Conservation (phyloP, 2,888 invertebrate species). For the Cryptops parisi region DNA sequence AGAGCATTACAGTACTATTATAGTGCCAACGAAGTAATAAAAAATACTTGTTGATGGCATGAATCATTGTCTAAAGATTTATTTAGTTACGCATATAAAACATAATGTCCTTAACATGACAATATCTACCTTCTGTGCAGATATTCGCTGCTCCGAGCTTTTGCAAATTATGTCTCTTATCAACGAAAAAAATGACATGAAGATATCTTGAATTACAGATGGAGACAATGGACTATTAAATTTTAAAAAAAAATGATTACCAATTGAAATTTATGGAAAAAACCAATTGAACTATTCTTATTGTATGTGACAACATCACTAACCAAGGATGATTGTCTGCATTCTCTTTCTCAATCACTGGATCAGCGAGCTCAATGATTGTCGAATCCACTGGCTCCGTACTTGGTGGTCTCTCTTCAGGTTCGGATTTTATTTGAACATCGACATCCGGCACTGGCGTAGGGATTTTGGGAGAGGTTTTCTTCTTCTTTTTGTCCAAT, state of each 20-base stretch:
- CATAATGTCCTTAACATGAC: not conserved
- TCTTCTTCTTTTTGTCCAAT: constrained; percentile 13
- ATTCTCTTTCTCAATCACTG: not conserved
- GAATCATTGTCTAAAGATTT: too few species aligned
- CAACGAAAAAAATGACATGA: constrained; percentile 71
- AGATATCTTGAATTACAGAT: constrained; percentile 60
- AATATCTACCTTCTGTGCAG: constrained; percentile 37
- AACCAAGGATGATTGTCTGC: not conserved
- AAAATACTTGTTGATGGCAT: too few species aligned
- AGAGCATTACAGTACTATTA: too few species aligned
- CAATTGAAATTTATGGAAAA: not conserved
- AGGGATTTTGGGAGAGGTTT: constrained; percentile 1
- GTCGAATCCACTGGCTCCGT: not conserved
- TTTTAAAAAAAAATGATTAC: not conserved
- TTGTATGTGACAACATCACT: too few species aligned
- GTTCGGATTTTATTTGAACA: not conserved
- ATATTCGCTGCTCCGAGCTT: constrained; percentile 67
- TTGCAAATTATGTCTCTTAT: constrained; percentile 72
- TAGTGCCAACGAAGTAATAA: too few species aligned
- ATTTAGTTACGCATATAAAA: too few species aligned
- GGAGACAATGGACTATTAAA: constrained; percentile 27
- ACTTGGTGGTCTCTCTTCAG: not conserved
- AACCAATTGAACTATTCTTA: too few species aligned
- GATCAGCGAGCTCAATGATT: not conserved
- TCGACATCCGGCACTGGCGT: not conserved